A percentile compares a stretch with the other conserved stretches of the same genome.
phyloP scores from a whole-genome alignment of 1,140 invertebrate species.

The Steinernema feltiae region DNA sequence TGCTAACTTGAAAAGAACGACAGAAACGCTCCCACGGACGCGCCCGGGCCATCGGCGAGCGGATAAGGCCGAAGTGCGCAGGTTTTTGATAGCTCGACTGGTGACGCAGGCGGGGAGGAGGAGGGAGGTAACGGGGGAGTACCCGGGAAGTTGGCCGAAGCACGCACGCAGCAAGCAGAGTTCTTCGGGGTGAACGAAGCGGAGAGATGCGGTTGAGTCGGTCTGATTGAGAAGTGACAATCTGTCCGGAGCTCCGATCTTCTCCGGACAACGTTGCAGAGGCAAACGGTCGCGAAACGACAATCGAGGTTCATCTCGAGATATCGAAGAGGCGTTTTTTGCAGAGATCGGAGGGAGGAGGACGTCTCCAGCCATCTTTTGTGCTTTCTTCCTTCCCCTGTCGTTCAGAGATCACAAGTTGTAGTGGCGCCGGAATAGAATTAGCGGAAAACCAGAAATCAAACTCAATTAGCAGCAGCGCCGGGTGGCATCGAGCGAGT shows the following conservation, averaged over 20 bases:
- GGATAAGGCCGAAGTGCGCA: not conserved
- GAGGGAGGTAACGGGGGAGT: not conserved
- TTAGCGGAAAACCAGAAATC: too few species aligned
- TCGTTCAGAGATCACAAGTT: too few species aligned
- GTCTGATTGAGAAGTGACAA: not conserved
- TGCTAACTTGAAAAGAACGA: not conserved
- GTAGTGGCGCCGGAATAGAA: too few species aligned
- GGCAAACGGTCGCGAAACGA: not conserved
- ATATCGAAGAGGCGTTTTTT: not conserved
- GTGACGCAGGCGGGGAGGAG: too few species aligned
- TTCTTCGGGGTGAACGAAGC: too few species aligned
- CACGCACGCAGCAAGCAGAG: not conserved
- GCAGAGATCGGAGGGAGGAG: too few species aligned
- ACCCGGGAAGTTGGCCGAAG: not conserved
- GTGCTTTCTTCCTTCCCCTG: too few species aligned
- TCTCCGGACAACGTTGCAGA: not conserved
- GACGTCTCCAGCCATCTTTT: too few species aligned
- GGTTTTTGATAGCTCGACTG: not conserved
- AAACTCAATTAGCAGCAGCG: too few species aligned
- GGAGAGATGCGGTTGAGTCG: too few species aligned
- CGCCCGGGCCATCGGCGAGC: not conserved
- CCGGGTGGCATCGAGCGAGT: too few species aligned
- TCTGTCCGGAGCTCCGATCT: not conserved
- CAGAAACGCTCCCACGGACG: not conserved
- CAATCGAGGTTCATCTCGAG: too few species aligned